Evolutionary conservation across 2,113 vertebrate genomes (phyloP), one percentile per base, ranked within the genome.

Genomic region (Malurus alboscapulatus): DNA sequence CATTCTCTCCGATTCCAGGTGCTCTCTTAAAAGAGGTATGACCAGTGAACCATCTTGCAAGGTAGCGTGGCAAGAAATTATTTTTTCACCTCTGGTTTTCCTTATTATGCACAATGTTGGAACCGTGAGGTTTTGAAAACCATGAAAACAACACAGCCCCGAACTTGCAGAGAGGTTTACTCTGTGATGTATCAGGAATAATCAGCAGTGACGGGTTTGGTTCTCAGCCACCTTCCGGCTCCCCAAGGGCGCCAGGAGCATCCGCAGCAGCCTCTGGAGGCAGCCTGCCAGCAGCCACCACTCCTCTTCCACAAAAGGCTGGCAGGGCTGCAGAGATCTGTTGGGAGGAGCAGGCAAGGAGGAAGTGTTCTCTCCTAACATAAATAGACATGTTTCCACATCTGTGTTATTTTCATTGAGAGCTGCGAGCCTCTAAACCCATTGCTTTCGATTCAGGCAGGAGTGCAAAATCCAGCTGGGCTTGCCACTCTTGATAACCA

Each of bases 301-400:
- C 66, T 90, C 34, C 48, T 50, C 45, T 54, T 42, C 72, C 2
- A 3, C 63, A 25, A 34, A 81, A 79, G 71, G 36, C 50, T 90
- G 91, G 47, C 91, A 85, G 63, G 76, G 45, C 27, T 79, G 48
- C 65, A 50, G 58, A 44, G 14, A 75, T 86, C 71, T 50, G 73
- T 42, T 87, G 73, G n/a, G 36, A 68, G 48, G 29, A 69, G 30
- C 57, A 27, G 12, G 47, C 54, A 74, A 77, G 71, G 44, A 83
- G 57, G 48, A 54, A 61, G 32, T 0, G 4, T 15, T 57, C 25
- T 69, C 40, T 84, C 40, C 68, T 14, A 27, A 51, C 55, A 79
- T 24, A 82, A 87, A 91, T 67, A 79, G 66, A 92, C 82, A 66
- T 84, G 57, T 77, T 90, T 57, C 71, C 90, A 76, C 68, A 90